These are phyloP conservation scores for Dioctria linearis DNA, from an alignment of 2,888 invertebrate genomes.

Conservation along the genomic window DNA sequence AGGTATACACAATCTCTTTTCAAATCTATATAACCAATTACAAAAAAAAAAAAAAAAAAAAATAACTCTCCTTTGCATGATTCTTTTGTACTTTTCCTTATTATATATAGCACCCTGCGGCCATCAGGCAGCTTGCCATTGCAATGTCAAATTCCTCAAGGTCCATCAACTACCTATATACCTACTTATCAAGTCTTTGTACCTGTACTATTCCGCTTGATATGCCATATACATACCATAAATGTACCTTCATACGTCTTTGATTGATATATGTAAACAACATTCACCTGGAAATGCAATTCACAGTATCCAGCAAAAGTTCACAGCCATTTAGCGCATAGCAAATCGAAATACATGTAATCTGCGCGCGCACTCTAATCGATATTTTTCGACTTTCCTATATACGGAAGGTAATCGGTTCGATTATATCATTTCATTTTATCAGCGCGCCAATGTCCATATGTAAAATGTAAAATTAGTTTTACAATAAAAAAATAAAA, in stretches of 20 bases:
- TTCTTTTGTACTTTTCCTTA: slow-evolving; percentile 14
- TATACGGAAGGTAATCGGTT: too few species aligned
- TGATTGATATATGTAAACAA: slow-evolving; percentile 5
- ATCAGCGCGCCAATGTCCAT: too few species aligned
- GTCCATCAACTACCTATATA: background rate
- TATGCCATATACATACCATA: too few species aligned
- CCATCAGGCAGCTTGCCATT: slow-evolving; percentile 24
- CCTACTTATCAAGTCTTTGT: background rate
- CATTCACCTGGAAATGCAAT: slow-evolving; percentile 16
- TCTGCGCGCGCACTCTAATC: slow-evolving; percentile 10
- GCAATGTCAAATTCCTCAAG: slow-evolving; percentile 38
- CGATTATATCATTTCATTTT: too few species aligned
- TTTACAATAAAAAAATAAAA: too few species aligned
- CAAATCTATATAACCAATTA: background rate
- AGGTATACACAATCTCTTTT: too few species aligned
- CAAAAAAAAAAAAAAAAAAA: slow-evolving; percentile 11
- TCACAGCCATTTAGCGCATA: background rate
- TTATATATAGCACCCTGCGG: background rate
- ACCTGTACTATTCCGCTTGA: background rate
- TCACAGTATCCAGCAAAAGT: background rate
- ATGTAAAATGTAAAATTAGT: too few species aligned
- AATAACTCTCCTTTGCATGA: background rate
- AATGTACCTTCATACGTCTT: too few species aligned
- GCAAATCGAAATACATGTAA: background rate
- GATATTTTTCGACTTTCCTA: background rate